These are phyloP conservation scores for Gryon sp. DNA, from an alignment of 1,140 invertebrate species.

Conservation along the genomic window DNA sequence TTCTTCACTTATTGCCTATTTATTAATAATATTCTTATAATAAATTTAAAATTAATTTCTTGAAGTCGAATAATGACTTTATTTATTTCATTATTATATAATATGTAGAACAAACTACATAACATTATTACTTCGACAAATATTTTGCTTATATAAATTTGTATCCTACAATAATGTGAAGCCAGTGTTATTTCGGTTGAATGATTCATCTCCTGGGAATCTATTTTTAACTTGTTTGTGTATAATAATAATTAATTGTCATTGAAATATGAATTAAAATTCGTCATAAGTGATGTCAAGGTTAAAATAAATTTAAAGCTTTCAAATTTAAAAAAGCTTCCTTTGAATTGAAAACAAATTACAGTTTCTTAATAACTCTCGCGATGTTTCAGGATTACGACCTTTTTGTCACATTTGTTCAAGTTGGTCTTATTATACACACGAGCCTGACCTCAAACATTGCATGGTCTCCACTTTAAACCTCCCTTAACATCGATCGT, in stretches of 20 bases:
- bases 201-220: constrained; percentile 1
- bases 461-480: constrained; percentile 49
- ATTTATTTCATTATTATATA: no score
- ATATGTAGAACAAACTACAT: no score
- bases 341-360: constrained; percentile 30
- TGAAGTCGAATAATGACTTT: no score
- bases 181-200: background rate
- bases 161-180: no score
- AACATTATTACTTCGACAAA: no score
- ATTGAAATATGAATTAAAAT: constrained; percentile 17
- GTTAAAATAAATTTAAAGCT: constrained; percentile 12
- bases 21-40: no score
- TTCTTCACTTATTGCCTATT: background rate
- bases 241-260: constrained; percentile 27
- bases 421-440: constrained; percentile 15
- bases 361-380: constrained; percentile 30
- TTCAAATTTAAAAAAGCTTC: background rate
- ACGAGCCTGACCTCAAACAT: constrained; percentile 36
- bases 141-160: background rate
- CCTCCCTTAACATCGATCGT: constrained; percentile 46
- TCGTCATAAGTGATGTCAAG: constrained; percentile 9
- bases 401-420: constrained; percentile 27
- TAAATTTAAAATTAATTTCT: no score
- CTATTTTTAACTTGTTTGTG: constrained; percentile 13
- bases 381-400: constrained; percentile 3